A percentile compares a stretch with the other conserved stretches of the same genome.
Conservation (phyloP, 2,888 invertebrate genomes). For the Camptogramma bilineatum region DNA sequence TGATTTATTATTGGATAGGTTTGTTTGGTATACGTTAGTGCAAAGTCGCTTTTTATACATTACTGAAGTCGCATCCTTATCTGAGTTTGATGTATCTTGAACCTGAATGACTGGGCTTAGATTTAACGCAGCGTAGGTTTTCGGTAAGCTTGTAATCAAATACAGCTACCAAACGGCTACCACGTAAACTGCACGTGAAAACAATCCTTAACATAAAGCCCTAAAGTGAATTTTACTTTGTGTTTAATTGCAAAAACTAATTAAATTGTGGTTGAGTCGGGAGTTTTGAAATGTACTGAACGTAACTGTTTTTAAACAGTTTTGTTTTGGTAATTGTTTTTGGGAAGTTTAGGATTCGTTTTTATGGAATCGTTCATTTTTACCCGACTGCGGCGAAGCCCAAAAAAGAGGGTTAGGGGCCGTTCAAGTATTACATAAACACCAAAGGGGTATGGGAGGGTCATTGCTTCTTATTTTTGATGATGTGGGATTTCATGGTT, state of each 20-base stretch:
- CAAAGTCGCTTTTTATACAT: background rate
- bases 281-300: constrained; percentile 32
- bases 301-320: constrained; percentile 25
- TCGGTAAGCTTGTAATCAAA: constrained; percentile 43
- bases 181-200: constrained; percentile 20
- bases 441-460: too few relatives aligned
- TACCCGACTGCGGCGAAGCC: too few relatives aligned
- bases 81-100: constrained; percentile 42
- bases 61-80: constrained; percentile 14
- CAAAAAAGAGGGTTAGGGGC: too few relatives aligned
- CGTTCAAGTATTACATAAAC: too few relatives aligned
- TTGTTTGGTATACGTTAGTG: too few relatives aligned
- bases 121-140: constrained; percentile 44
- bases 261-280: constrained; percentile 32
- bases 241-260: constrained; percentile 16
- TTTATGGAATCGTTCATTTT: background rate
- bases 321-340: constrained; percentile 19
- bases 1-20: too few relatives aligned
- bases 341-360: background rate
- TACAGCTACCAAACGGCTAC: constrained; percentile 38
- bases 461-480: too few relatives aligned
- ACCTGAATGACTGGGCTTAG: constrained; percentile 39
- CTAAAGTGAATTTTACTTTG: constrained; percentile 16
- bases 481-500: too few relatives aligned
- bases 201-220: constrained; percentile 9